Percentiles rank a stretch among this genome's conserved stretches.
Evolutionary conservation across 2,113 vertebrate species (phyloP).

Genomic region (Ranitomeya imitator): DNA sequence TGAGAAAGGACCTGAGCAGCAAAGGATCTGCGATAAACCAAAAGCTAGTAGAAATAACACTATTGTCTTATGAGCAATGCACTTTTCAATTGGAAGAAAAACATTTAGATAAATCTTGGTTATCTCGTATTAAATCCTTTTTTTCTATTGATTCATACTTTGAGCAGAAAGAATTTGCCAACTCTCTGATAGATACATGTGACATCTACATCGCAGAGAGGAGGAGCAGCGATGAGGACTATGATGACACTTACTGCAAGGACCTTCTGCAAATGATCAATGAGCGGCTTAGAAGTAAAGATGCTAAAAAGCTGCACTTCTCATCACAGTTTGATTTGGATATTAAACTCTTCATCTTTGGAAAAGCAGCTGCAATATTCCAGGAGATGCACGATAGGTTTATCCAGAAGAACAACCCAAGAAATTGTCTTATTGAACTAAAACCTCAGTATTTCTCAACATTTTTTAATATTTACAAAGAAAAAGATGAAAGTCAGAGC

Average conservation of each 20-base stretch:
- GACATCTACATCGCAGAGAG: slow-evolving; percentile 65
- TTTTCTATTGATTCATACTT: slow-evolving; percentile 61
- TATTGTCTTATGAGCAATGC: slow-evolving; percentile 2
- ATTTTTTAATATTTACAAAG: slow-evolving; percentile 38
- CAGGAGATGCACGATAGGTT: slow-evolving; percentile 51
- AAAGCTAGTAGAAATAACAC: slow-evolving; percentile 61
- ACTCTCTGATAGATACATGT: slow-evolving; percentile 64
- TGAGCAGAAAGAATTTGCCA: slow-evolving; percentile 60
- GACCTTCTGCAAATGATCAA: slow-evolving; percentile 71
- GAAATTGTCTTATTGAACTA: not conserved
- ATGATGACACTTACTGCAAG: slow-evolving; percentile 59
- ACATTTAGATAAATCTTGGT: not conserved
- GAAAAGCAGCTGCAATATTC: slow-evolving; percentile 34
- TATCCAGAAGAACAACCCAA: slow-evolving; percentile 18
- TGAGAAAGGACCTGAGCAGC: slow-evolving; percentile 66
- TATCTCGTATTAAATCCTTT: not conserved
- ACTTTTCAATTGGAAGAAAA: slow-evolving; percentile 62
- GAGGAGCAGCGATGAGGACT: slow-evolving; percentile 61
- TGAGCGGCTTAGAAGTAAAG: not conserved
- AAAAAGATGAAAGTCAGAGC: slow-evolving; percentile 38
- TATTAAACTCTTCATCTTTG: slow-evolving; percentile 50
- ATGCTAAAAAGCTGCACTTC: not conserved
- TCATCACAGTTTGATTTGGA: slow-evolving; percentile 42
- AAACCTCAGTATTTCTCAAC: slow-evolving; percentile 29
- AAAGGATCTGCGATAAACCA: slow-evolving; percentile 63